phyloP scores from a whole-genome alignment of 1,140 invertebrate genomes.

The Hylaeus volcanicus region DNA sequence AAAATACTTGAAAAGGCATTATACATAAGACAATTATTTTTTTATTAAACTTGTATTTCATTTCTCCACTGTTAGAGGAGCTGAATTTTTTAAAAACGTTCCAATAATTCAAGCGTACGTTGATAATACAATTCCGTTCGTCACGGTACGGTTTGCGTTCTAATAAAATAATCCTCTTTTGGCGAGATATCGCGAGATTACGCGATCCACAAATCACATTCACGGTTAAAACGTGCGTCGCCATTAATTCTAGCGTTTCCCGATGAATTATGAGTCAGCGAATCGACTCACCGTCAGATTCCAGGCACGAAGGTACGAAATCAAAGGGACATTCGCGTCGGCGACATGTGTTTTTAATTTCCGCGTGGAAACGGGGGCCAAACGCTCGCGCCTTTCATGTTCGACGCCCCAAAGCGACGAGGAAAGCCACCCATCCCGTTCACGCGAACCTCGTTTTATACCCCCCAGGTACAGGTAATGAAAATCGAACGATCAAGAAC shows the following conservation, averaged over 20 bases:
- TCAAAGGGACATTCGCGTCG: conserved; percentile 23
- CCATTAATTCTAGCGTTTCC: background rate
- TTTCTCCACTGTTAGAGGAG: too few species aligned
- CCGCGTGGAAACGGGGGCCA: conserved; percentile 21
- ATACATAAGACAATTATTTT: too few species aligned
- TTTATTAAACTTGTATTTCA: too few species aligned
- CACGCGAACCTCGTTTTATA: conserved; percentile 1
- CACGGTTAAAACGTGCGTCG: background rate
- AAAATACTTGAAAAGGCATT: too few species aligned
- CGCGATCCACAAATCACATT: background rate
- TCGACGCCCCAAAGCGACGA: background rate
- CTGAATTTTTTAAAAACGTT: background rate
- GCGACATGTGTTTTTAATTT: conserved; percentile 48
- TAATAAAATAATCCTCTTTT: background rate
- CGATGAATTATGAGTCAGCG: conserved; percentile 6
- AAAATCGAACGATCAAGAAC: conserved; percentile 48
- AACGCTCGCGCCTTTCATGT: background rate
- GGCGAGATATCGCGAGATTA: background rate
- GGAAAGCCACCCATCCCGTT: background rate
- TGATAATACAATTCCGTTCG: background rate
- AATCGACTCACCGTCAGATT: background rate
- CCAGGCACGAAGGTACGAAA: conserved; percentile 2
- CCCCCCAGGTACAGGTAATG: background rate
- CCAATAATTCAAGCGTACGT: background rate
- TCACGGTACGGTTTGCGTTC: background rate